phyloP scores from a whole-genome alignment of 2,113 vertebrate species.

The Dendrocopos noguchii region DNA sequence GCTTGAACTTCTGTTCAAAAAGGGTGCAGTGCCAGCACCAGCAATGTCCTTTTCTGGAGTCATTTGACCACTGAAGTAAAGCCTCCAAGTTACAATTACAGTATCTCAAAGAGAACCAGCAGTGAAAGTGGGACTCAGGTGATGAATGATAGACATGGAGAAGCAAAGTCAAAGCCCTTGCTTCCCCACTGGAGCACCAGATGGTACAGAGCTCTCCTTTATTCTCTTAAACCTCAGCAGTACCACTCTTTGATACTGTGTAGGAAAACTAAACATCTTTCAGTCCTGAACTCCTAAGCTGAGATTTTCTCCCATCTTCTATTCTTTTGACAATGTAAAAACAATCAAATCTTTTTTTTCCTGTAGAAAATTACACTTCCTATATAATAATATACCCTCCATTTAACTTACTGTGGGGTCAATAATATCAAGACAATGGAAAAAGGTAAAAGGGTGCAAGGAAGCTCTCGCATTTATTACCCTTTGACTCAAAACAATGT shows the following conservation, averaged over 20 bases:
- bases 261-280: background rate
- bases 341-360: background rate
- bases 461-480: background rate
- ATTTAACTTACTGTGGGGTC: background rate
- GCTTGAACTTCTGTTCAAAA: background rate
- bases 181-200: background rate
- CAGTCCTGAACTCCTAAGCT: background rate
- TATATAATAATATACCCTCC: background rate
- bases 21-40: accelerated
- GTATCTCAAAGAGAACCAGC: background rate
- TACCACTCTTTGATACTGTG: background rate
- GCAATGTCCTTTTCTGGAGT: accelerated
- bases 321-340: background rate
- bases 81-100: accelerated
- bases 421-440: background rate
- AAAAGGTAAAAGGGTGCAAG: background rate
- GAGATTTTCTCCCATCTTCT: background rate
- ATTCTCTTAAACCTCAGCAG: background rate
- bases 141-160: background rate
- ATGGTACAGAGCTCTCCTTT: background rate
- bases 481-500: background rate
- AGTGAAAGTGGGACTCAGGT: background rate
- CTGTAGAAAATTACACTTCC: background rate
- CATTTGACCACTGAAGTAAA: accelerated
- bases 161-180: background rate